These are phyloP conservation scores for Myotis findleyi DNA, from an alignment of 2,797 vertebrate genomes.

Conservation along the genomic window DNA sequence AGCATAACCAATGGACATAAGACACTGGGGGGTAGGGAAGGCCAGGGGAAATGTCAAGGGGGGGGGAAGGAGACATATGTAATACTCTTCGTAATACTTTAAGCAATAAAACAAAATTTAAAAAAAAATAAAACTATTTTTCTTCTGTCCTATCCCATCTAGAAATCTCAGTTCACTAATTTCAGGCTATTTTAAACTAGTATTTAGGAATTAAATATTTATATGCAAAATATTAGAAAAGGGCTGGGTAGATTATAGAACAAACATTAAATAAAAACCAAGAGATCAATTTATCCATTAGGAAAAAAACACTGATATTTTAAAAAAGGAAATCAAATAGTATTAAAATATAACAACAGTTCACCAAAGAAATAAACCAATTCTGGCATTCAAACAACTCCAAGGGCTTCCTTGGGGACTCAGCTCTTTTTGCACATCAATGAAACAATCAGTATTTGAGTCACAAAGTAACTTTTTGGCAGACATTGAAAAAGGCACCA, in stretches of 20 bases:
- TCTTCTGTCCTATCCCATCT: not conserved
- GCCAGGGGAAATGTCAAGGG: too few relatives aligned
- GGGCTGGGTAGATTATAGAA: not conserved
- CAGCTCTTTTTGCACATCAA: constrained; percentile 64
- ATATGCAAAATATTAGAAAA: constrained; percentile 33
- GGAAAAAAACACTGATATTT: constrained; percentile 29
- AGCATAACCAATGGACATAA: too few relatives aligned
- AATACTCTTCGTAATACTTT: too few relatives aligned
- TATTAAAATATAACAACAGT: constrained; percentile 59
- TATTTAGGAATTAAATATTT: constrained; percentile 56
- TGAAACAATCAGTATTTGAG: constrained; percentile 78
- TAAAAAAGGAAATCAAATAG: constrained; percentile 45
- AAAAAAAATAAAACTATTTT: constrained; percentile 9
- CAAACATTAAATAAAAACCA: constrained; percentile 65
- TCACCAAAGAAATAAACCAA: constrained; percentile 62
- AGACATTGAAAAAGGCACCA: constrained; percentile 79
- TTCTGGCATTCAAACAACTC: constrained; percentile 69
- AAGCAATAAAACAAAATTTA: too few relatives aligned
- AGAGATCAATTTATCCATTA: not conserved
- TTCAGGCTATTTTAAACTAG: constrained; percentile 51
- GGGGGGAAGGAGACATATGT: too few relatives aligned
- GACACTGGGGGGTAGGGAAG: too few relatives aligned
- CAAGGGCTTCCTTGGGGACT: constrained; percentile 42
- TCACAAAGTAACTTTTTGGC: constrained; percentile 77
- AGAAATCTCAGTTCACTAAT: constrained; percentile 52